phyloP scores from a whole-genome alignment of 2,797 vertebrate genomes.

The Macrochelys suwanniensis region DNA sequence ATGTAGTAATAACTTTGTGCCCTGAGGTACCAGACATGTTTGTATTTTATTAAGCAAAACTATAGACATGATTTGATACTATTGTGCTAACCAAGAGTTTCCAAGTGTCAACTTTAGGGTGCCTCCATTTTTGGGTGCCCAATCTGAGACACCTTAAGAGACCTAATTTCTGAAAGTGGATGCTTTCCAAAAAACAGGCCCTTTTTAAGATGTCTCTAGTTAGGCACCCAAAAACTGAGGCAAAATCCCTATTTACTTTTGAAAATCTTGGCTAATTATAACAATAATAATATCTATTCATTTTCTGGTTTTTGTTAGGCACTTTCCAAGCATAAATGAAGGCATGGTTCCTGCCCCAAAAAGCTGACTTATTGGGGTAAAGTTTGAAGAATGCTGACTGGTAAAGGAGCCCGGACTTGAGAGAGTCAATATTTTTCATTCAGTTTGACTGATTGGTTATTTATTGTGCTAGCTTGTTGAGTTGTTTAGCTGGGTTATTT shows the following conservation, averaged over 20 bases:
- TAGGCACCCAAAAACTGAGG: not conserved
- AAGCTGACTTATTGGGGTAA: not conserved
- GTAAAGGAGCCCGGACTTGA: not conserved
- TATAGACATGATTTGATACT: not conserved
- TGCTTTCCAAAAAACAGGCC: not conserved
- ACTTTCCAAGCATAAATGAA: not conserved
- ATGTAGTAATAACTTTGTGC: not conserved
- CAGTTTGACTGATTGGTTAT: not conserved
- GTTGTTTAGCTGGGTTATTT: not conserved
- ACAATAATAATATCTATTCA: not conserved
- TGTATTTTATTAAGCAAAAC: not conserved
- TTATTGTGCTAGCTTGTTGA: not conserved
- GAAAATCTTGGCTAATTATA: rapidly evolving
- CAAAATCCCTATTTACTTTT: not conserved
- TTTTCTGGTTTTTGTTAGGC: not conserved
- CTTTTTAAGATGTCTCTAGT: not conserved
- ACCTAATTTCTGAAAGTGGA: not conserved
- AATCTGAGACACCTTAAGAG: not conserved
- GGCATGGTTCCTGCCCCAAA: not conserved
- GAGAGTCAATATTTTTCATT: not conserved
- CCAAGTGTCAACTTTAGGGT: not conserved
- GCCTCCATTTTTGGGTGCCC: not conserved
- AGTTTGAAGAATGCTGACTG: not conserved
- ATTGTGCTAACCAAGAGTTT: not conserved
- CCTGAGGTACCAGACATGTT: not conserved